A percentile compares a stretch with the other conserved stretches of the same genome.
phyloP scores from a whole-genome alignment of 2,888 invertebrate species.

The Agrenia bidenticulata region DNA sequence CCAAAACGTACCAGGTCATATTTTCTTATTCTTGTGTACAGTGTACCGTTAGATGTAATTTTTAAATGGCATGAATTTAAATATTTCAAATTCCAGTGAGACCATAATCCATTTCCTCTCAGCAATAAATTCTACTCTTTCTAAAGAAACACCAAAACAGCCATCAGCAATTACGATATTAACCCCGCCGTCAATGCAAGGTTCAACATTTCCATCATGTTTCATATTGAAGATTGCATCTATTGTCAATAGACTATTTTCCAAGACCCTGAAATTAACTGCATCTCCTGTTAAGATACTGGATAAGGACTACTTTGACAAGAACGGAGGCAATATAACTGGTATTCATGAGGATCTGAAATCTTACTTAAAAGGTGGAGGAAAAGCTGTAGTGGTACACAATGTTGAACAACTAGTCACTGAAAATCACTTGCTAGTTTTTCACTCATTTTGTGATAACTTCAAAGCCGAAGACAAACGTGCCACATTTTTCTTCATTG shows the following conservation, averaged over 20 bases:
- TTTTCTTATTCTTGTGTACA: too few relatives aligned
- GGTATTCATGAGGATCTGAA: conserved; percentile 39
- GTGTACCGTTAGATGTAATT: too few relatives aligned
- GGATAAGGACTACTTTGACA: conserved; percentile 19
- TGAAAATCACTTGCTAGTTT: conserved; percentile 35
- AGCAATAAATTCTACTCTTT: conserved; percentile 37
- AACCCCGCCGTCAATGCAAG: conserved; percentile 28
- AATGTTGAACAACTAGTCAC: conserved; percentile 36
- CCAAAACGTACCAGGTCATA: background rate
- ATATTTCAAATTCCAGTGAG: conserved; percentile 25
- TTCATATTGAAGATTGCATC: conserved; percentile 30
- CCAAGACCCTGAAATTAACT: conserved; percentile 16
- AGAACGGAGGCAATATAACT: conserved; percentile 22
- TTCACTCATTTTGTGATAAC: conserved; percentile 51
- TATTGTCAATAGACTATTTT: conserved; percentile 30
- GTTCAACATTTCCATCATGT: conserved; percentile 36
- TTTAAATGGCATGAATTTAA: too few relatives aligned
- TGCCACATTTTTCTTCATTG: conserved; percentile 43
- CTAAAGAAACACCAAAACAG: conserved; percentile 35
- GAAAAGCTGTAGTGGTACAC: conserved; percentile 37
- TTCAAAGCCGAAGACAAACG: conserved; percentile 41
- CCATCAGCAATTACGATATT: conserved; percentile 44
- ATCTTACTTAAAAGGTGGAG: conserved; percentile 34
- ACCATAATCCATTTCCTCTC: conserved; percentile 41
- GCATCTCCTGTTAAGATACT: conserved; percentile 16